These are phyloP conservation scores for Yponomeuta cagnagella DNA, from an alignment of 2,888 invertebrate genomes.

Conservation along the genomic window DNA sequence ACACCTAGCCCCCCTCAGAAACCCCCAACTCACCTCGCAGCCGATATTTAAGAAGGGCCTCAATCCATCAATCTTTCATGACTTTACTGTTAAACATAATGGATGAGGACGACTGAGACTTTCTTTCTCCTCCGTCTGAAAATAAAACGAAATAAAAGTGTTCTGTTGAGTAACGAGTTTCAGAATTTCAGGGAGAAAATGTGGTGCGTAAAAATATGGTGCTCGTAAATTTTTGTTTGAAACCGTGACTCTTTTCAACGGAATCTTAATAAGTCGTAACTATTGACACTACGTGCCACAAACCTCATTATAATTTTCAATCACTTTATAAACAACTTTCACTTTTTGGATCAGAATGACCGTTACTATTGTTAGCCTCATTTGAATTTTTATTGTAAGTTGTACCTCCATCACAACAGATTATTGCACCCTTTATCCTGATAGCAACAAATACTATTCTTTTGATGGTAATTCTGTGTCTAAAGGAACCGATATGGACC, in stretches of 20 bases:
- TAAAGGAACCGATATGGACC: background rate
- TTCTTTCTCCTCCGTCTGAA: constrained; percentile 1
- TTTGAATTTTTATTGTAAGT: background rate
- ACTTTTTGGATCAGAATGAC: background rate
- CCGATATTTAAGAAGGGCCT: constrained; percentile 55
- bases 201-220: background rate
- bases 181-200: background rate
- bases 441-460: background rate
- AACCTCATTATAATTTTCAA: background rate
- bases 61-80: constrained; percentile 67
- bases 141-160: background rate
- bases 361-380: constrained; percentile 1
- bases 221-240: background rate
- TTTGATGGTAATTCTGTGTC: background rate
- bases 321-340: background rate
- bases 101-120: constrained; percentile 16
- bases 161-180: background rate
- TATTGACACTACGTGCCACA: background rate
- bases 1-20: constrained; percentile 31
- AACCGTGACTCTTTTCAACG: background rate
- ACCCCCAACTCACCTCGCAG: constrained; percentile 25
- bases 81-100: constrained; percentile 44
- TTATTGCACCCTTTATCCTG: background rate
- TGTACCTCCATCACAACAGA: background rate
- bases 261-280: background rate